Evolutionary conservation across 2,113 vertebrate genomes (phyloP).

Genomic region (Clarias gariepinus): DNA sequence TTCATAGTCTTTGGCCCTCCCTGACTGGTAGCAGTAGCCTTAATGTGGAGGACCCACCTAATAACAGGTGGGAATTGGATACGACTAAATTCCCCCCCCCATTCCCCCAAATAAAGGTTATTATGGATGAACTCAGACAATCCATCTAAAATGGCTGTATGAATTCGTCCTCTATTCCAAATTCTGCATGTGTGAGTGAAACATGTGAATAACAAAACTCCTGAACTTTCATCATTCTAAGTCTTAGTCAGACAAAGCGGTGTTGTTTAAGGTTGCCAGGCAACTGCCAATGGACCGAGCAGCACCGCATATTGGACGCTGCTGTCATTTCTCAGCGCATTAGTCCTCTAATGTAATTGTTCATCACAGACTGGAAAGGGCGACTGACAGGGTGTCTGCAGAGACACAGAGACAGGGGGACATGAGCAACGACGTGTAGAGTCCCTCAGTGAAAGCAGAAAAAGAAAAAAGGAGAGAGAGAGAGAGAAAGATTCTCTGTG

Average conservation of each 20-base stretch:
- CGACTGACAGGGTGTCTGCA: constrained; percentile 47
- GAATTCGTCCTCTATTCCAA: background rate
- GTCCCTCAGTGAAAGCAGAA: constrained; percentile 21
- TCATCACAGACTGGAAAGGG: constrained; percentile 59
- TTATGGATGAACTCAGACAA: background rate
- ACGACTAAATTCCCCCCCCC: no score
- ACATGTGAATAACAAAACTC: background rate
- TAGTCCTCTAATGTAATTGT: constrained; percentile 71
- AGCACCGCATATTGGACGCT: constrained; percentile 43
- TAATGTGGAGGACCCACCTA: no score
- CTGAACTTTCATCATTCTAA: constrained; percentile 57
- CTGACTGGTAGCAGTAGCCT: no score
- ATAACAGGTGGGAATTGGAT: no score
- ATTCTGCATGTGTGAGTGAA: background rate
- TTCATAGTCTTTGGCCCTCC: no score
- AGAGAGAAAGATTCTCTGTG: background rate
- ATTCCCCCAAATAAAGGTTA: background rate
- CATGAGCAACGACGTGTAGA: constrained; percentile 20
- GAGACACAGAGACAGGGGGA: constrained; percentile 43
- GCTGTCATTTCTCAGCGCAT: constrained; percentile 73
- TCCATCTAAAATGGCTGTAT: background rate
- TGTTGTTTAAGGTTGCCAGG: constrained; percentile 71
- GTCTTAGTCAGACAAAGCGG: constrained; percentile 51
- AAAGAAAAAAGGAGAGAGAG: background rate
- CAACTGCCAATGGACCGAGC: constrained; percentile 64